Evolutionary conservation across 2,888 invertebrate genomes (phyloP).

Genomic region (Agonopterix arenella): DNA sequence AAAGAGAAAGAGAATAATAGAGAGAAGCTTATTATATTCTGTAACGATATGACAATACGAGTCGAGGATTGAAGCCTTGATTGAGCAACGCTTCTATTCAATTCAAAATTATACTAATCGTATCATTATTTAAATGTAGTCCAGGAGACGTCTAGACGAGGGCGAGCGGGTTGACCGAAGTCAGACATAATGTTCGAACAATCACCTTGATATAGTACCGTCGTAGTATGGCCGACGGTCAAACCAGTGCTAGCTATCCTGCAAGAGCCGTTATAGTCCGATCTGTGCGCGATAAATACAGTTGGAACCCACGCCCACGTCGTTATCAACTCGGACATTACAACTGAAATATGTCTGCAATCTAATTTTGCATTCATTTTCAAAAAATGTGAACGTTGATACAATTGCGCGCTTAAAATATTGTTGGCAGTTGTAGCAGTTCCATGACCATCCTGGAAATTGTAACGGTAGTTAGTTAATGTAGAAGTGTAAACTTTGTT

Average conservation of each 20-base stretch:
- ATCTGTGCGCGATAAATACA: slow-evolving; percentile 42
- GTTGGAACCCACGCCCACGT: slow-evolving; percentile 26
- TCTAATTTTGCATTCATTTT: background rate
- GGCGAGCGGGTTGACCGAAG: slow-evolving; percentile 31
- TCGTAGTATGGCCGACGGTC: slow-evolving; percentile 20
- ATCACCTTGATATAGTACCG: slow-evolving; percentile 49
- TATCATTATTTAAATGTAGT: slow-evolving; percentile 1
- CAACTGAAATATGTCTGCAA: slow-evolving; percentile 17
- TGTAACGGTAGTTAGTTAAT: no score
- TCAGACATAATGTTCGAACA: slow-evolving; percentile 46
- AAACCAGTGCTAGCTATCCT: slow-evolving; percentile 33
- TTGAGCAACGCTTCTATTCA: background rate
- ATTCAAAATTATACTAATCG: background rate
- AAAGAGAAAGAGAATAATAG: no score
- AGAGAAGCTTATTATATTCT: background rate
- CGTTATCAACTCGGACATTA: slow-evolving; percentile 28
- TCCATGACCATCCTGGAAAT: no score
- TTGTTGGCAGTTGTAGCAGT: no score
- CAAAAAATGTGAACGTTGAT: background rate
- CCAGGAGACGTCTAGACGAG: slow-evolving; percentile 40
- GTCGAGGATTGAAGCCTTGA: background rate
- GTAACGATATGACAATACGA: background rate
- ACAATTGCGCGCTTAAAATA: no score
- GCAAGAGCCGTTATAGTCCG: slow-evolving; percentile 31
- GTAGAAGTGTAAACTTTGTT: no score